phyloP scores from a whole-genome alignment of 2,888 invertebrate species.

The Cinara cedri region DNA sequence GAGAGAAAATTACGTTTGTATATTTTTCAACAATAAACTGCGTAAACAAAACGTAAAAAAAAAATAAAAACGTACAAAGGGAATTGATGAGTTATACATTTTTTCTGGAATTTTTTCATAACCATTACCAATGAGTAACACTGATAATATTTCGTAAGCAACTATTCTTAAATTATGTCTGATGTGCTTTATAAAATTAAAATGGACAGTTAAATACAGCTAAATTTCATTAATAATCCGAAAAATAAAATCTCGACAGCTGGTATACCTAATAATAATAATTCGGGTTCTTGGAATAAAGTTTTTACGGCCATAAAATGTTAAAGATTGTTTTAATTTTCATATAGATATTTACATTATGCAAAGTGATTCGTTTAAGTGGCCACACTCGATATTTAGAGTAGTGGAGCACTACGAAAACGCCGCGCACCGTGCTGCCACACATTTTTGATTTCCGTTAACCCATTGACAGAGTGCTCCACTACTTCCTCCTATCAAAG shows the following conservation, averaged over 20 bases:
- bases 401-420: too few relatives aligned
- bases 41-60: background rate
- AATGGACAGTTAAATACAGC: background rate
- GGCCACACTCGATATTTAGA: too few relatives aligned
- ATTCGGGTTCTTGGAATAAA: too few relatives aligned
- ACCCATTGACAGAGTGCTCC: too few relatives aligned
- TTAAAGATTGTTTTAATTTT: too few relatives aligned
- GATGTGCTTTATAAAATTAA: background rate
- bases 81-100: conserved; percentile 11
- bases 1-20: background rate
- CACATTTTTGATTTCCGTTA: too few relatives aligned
- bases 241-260: background rate
- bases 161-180: too few relatives aligned
- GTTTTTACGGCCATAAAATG: too few relatives aligned
- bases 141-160: background rate
- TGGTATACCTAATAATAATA: background rate
- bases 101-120: background rate
- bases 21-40: conserved; percentile 6
- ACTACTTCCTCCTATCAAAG: too few relatives aligned
- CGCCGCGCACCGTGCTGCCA: too few relatives aligned
- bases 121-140: background rate
- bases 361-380: too few relatives aligned
- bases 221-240: background rate
- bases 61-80: conserved; percentile 16
- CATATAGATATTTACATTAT: too few relatives aligned